Base-by-base conservation (phyloP, 2,888 invertebrate species). In the Rhorus exstirpatorius region DNA sequence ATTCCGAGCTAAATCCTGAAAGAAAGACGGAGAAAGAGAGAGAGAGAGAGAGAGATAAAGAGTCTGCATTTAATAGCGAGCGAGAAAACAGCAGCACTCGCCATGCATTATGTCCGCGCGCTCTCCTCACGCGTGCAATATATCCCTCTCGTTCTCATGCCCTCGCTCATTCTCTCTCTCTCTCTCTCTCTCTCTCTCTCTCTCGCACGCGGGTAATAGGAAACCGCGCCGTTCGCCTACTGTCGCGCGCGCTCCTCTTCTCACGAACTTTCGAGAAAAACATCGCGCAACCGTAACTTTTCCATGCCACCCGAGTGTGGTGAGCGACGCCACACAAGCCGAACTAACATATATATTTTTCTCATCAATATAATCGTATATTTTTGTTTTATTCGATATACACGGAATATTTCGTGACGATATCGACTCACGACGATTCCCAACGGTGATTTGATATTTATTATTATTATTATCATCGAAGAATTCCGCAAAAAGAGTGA, bases 231-330 rank as follows among this genome's bases (percentile, higher is more conserved):
- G 31, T 49, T 70, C 78, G 44, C 44, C 63, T 65, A 77, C 75
- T 85, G 67, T 80, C 85, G 87, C 84, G 87, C 81, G 63, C 71
- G 44, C 60, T 70, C 55, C 41, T 65, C 72, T 75, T 67, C 74
- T 82, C 72, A 89, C 89, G 88, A 90, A 90, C 90, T 88, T 90
- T 91, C 86, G 88, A 89, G 90, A 90, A 91, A n/a, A 91, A 91
- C 90, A 90, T 91, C 87, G 83, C 81, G 86, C 82, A 82, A 79
- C 79, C 78, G 81, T 84, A 72, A 83, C 79, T 86, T 85, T 86
- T 84, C 83, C 75, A 76, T 79, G 70, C 78, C 51, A 44, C 58
- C 58, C n/a, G 46, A 72, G 31, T 55, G 35, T 46, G 60, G 44
- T 19, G 19, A 61, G 41, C 68, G 41, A 68, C 71, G 81, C 72